Evolutionary conservation across 2,797 vertebrate genomes (phyloP).

Genomic region (Tamandua tetradactyla): DNA sequence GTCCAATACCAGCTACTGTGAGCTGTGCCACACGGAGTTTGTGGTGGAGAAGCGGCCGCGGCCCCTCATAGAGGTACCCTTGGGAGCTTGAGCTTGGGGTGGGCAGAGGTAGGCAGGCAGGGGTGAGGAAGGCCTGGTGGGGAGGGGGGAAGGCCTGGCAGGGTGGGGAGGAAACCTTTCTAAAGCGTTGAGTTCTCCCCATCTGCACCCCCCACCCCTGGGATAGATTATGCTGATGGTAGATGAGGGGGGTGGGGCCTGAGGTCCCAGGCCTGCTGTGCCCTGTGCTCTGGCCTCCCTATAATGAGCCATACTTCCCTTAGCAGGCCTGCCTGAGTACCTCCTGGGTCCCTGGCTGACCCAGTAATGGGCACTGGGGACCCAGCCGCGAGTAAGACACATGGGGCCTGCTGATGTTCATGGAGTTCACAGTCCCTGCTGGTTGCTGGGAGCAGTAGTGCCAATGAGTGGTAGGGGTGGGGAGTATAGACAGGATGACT

Average conservation of each 20-base stretch:
- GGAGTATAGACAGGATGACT: neutral
- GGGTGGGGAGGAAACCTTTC: neutral
- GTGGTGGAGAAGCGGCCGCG: constrained; percentile 93
- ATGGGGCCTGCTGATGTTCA: neutral
- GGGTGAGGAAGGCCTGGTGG: no score
- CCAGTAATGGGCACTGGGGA: no score
- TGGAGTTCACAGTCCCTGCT: neutral
- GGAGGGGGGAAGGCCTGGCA: no score
- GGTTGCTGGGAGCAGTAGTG: neutral
- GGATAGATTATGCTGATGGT: neutral
- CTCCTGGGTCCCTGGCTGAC: no score
- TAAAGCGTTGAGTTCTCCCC: neutral
- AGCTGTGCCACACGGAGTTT: constrained; percentile 97
- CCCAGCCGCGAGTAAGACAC: no score
- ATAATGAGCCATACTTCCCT: neutral
- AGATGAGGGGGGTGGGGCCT: neutral
- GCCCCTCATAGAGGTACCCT: constrained; percentile 93
- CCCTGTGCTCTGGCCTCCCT: neutral
- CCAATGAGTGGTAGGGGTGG: neutral
- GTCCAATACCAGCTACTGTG: constrained; percentile 98
- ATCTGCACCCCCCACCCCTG: accelerated
- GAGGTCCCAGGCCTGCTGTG: neutral
- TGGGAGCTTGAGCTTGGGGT: neutral
- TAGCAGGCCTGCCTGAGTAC: no score
- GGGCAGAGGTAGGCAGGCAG: neutral